phyloP scores from a whole-genome alignment of 2,888 invertebrate species.

The Megamerina dolium region DNA sequence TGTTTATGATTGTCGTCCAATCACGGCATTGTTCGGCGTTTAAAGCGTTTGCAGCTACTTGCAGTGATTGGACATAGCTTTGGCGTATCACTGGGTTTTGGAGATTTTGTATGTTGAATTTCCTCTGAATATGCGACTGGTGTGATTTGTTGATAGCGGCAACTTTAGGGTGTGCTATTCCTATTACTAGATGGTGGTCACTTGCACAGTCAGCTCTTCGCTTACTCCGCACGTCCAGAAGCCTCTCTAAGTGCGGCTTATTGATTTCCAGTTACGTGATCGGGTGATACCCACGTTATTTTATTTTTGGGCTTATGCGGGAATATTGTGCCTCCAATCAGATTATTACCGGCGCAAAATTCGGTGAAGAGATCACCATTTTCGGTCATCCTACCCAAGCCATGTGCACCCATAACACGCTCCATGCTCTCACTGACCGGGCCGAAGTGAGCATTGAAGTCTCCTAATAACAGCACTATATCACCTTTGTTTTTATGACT shows the following conservation, averaged over 20 bases:
- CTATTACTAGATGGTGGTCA: conserved; percentile 10
- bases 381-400: conserved; percentile 5
- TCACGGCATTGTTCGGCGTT: not conserved
- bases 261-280: no score
- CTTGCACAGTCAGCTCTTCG: conserved; percentile 7
- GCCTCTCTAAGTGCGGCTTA: conserved; percentile 2
- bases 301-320: conserved; percentile 7
- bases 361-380: conserved; percentile 6
- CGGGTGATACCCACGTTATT: conserved; percentile 7
- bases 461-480: not conserved
- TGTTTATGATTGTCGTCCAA: not conserved
- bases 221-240: conserved; percentile 8
- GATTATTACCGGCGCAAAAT: no score
- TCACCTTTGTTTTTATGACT: not conserved
- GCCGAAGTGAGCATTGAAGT: no score
- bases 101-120: not conserved
- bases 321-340: no score
- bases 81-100: not conserved
- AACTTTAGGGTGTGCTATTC: conserved; percentile 1
- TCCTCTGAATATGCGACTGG: not conserved
- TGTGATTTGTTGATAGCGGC: not conserved
- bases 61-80: not conserved
- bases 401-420: conserved; percentile 9
- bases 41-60: not conserved
- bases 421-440: conserved; percentile 5